phyloP scores from a whole-genome alignment of 2,113 vertebrate species.

The Oenanthe oenanthe region DNA sequence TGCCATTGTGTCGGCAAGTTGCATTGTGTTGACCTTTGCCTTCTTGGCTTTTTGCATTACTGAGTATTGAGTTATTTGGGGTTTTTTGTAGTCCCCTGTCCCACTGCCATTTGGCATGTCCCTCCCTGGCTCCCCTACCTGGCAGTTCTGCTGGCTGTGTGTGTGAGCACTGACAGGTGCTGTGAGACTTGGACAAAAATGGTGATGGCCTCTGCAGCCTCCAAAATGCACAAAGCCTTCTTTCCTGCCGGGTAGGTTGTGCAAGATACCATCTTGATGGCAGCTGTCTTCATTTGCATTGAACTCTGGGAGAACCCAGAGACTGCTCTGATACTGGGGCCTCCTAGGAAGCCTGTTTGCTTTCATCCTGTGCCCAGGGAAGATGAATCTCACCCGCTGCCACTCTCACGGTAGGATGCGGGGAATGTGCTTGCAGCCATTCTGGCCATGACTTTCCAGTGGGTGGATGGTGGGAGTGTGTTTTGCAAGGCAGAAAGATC shows the following conservation, averaged over 20 bases:
- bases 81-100: background rate
- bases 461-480: background rate
- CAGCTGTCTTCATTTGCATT: conserved; percentile 5
- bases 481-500: background rate
- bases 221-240: background rate
- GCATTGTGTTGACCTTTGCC: background rate
- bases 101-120: background rate
- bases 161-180: fast-evolving
- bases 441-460: background rate
- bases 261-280: background rate
- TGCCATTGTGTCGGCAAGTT: background rate
- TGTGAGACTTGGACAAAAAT: background rate
- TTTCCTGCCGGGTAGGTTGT: background rate
- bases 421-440: background rate
- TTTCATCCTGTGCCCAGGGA: conserved; percentile 10
- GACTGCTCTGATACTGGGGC: background rate
- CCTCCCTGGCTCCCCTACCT: background rate
- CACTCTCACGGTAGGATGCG: background rate
- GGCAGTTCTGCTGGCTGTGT: background rate
- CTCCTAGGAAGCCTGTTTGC: background rate
- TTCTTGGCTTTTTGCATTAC: background rate
- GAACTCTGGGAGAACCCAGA: conserved; percentile 18
- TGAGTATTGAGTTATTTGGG: background rate
- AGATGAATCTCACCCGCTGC: background rate
- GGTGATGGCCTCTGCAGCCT: background rate